Conservation (phyloP, 2,113 vertebrate genomes). For the Asarcornis scutulata region DNA sequence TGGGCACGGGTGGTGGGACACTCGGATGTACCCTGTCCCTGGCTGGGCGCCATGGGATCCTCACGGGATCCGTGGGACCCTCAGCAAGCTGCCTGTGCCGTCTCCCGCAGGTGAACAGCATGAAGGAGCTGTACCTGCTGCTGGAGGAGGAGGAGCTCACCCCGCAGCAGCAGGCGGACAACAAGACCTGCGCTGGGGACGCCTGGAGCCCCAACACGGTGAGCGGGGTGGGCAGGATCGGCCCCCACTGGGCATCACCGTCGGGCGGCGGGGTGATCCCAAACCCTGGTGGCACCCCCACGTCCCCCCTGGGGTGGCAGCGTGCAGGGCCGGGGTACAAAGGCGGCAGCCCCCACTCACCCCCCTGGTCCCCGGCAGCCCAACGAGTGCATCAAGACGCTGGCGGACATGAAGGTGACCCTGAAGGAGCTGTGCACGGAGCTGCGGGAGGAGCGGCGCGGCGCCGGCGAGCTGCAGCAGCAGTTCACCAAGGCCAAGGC, state of each 20-base stretch:
- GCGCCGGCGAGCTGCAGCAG: slow-evolving; percentile 93
- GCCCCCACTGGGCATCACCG: fast-evolving
- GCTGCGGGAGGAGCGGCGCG: slow-evolving; percentile 87
- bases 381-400: slow-evolving; percentile 87
- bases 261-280: background rate
- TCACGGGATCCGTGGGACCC: background rate
- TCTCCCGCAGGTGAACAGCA: slow-evolving; percentile 87
- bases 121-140: slow-evolving; percentile 93
- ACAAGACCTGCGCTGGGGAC: slow-evolving; percentile 81
- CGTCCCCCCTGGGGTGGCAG: background rate
- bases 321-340: background rate
- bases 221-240: background rate
- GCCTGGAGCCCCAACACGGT: slow-evolving; percentile 83
- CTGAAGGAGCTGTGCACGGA: slow-evolving; percentile 92
- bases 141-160: slow-evolving; percentile 90
- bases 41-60: background rate
- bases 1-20: background rate
- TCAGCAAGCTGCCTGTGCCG: background rate
- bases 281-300: background rate
- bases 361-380: slow-evolving; percentile 66
- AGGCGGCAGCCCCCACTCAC: background rate
- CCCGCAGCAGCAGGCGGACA: slow-evolving; percentile 84
- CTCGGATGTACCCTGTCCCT: background rate
- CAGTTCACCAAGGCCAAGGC: slow-evolving; percentile 97
- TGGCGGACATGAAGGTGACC: slow-evolving; percentile 91